Base-by-base conservation (phyloP, 2,797 vertebrate genomes). In the Melanotaenia trifasciata region DNA sequence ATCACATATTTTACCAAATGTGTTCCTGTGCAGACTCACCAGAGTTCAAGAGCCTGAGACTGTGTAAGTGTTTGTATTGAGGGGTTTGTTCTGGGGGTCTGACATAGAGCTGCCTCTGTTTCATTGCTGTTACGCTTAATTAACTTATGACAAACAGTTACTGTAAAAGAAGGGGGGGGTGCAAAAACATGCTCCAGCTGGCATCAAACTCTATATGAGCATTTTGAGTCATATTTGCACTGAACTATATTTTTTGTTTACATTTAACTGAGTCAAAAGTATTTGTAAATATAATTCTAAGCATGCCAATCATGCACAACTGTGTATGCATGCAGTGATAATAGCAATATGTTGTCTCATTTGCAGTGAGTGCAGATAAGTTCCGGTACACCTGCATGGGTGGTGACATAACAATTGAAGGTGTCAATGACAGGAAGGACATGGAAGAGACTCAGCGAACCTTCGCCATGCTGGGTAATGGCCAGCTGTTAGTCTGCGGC, bases 1-100 rank as follows among this genome's bases (percentile, higher is more conserved):
- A 99, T 81, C 98, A 99, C 89, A 97, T 99, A 86, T 99, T 99
- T 92, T 99, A 99, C 87, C 98, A 99, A 87, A 84, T 99, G 83
- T 99, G 98, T 83, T 96, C 98, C 40, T 99, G 96, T 70, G 96
- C 97, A 50, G 84, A 90, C 64, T 93, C 95, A 35, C 93, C 95
- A 1, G 94, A 96, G 83, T 99, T 98, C 86, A 94, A 95, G 81
- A 89, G 90, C 76, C 94, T 99, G 20, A 94, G 94, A 89, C 80
- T 99, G 75, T 92, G 98, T 99, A 94, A 63, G 98, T 94, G 75
- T 80, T 45, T 35, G 14, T 26, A 4, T 9, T 45, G 20, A 67
- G 0, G 28, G 28, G 18, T 51, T n/a, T 50, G 14, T 36, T 24
- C 33, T 60, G 3, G 16, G 59, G 18, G 20, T 70, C 38, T 67